Percentiles rank a stretch among this genome's conserved stretches.
Evolutionary conservation across 2,888 invertebrate genomes (phyloP).

Genomic region (Tricholauxania praeusta): DNA sequence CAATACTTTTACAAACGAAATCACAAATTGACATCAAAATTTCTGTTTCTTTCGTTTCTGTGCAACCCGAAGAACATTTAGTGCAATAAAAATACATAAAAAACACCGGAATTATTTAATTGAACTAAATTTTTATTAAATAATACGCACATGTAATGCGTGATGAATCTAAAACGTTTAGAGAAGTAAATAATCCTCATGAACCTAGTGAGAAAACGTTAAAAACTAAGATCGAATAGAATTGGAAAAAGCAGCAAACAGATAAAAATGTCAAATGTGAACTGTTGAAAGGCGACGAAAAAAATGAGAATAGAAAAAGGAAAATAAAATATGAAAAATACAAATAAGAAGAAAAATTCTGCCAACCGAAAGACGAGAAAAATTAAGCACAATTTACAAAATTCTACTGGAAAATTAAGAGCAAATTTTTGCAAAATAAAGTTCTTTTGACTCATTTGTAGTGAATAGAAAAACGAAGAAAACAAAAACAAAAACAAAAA

Average conservation of each 20-base stretch:
- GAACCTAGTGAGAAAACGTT: not conserved
- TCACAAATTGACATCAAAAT: slow-evolving; percentile 19
- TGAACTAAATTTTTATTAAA: slow-evolving; percentile 32
- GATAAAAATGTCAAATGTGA: slow-evolving; percentile 22
- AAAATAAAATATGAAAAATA: slow-evolving; percentile 33
- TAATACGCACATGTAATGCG: slow-evolving; percentile 25
- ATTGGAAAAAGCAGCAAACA: slow-evolving; percentile 6
- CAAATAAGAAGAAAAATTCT: slow-evolving; percentile 29
- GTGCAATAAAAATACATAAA: slow-evolving; percentile 25
- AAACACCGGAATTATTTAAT: slow-evolving; percentile 31
- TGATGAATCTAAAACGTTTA: not conserved
- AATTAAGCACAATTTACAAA: not conserved
- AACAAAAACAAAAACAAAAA: too few species aligned
- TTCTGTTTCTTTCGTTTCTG: slow-evolving; percentile 10
- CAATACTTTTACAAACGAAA: too few species aligned
- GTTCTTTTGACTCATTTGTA: too few species aligned
- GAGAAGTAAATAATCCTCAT: not conserved
- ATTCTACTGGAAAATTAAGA: too few species aligned
- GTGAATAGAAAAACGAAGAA: too few species aligned
- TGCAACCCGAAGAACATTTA: too few species aligned
- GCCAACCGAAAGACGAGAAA: slow-evolving; percentile 1
- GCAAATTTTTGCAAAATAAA: too few species aligned
- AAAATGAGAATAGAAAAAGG: slow-evolving; percentile 12
- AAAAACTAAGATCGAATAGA: not conserved
- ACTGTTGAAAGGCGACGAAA: slow-evolving; percentile 8